phyloP scores from a whole-genome alignment of 2,888 invertebrate genomes.

The Didymodactylos carnosus region DNA sequence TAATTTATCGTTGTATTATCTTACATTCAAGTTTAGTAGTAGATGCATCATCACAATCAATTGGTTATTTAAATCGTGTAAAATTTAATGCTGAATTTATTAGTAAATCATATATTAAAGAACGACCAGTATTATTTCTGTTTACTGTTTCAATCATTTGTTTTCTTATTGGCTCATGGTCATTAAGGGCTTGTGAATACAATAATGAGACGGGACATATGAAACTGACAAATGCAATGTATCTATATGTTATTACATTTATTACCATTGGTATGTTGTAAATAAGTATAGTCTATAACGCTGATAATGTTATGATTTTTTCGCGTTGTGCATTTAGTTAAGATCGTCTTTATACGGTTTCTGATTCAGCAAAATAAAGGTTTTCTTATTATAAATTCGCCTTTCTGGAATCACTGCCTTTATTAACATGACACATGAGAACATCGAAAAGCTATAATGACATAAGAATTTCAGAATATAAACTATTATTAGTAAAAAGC shows the following conservation, averaged over 20 bases:
- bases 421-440: too few species aligned
- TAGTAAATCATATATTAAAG: slow-evolving; percentile 32
- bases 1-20: slow-evolving; percentile 22
- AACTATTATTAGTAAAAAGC: too few species aligned
- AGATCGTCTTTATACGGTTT: too few species aligned
- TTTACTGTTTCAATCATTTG: slow-evolving; percentile 23
- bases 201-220: slow-evolving; percentile 21
- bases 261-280: too few species aligned
- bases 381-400: too few species aligned
- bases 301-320: too few species aligned
- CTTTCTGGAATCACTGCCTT: too few species aligned
- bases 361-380: too few species aligned
- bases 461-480: too few species aligned
- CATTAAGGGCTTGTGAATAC: slow-evolving; percentile 27
- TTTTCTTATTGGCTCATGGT: slow-evolving; percentile 28
- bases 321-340: too few species aligned
- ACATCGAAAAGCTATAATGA: too few species aligned
- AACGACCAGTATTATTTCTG: slow-evolving; percentile 30
- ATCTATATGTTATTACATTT: slow-evolving; percentile 32
- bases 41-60: slow-evolving; percentile 31
- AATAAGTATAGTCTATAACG: too few species aligned
- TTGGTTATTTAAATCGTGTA: slow-evolving; percentile 63
- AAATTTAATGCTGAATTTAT: slow-evolving; percentile 63
- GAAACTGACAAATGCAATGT: slow-evolving; percentile 31
- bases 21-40: slow-evolving; percentile 29